Evolutionary conservation across 2,797 vertebrate genomes (phyloP).

Genomic region (Prionace glauca): DNA sequence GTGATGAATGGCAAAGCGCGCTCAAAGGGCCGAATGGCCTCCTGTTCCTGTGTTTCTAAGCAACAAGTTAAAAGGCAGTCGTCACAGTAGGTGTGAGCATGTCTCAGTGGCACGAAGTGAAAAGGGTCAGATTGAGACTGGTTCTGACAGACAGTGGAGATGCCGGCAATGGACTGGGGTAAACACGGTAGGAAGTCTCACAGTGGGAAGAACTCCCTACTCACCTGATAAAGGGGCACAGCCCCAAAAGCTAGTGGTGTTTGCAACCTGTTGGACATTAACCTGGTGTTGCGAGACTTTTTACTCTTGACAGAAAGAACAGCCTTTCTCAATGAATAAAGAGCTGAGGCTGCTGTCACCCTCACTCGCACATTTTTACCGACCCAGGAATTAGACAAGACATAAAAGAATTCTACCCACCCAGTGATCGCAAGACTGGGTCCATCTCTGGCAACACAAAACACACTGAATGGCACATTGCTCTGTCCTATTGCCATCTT

Average conservation of each 20-base stretch:
- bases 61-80: background rate
- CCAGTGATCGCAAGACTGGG: background rate
- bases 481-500: background rate
- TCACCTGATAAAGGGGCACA: too few species aligned
- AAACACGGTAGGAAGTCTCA: too few species aligned
- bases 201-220: too few species aligned
- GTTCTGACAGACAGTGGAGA: background rate
- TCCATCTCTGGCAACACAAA: background rate
- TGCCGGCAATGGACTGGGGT: too few species aligned
- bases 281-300: too few species aligned
- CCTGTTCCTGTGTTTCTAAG: too few species aligned
- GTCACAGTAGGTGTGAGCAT: background rate
- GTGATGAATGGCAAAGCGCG: too few species aligned
- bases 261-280: too few species aligned
- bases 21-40: too few species aligned
- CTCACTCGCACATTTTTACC: background rate
- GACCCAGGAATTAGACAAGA: background rate
- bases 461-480: background rate
- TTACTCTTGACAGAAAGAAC: background rate
- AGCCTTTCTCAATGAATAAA: background rate
- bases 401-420: background rate
- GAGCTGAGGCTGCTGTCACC: background rate
- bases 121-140: background rate
- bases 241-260: too few species aligned
- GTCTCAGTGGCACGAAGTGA: background rate